Conservation (phyloP, 2,797 vertebrate genomes). For the Rallus crepitans region DNA sequence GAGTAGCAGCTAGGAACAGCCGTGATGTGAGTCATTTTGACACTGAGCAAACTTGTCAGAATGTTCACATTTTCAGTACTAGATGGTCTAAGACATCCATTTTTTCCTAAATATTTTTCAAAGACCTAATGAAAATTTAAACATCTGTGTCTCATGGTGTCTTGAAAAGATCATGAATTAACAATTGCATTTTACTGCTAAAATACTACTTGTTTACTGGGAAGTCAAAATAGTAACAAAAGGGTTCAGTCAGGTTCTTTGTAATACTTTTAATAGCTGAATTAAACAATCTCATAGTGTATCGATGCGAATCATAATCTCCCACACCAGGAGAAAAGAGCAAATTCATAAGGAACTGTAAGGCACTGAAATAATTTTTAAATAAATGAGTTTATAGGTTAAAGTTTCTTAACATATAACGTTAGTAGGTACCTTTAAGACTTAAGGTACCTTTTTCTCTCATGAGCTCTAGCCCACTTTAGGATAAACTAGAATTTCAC, state of each 20-base stretch:
- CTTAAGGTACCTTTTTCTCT: not conserved
- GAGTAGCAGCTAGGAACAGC: constrained; percentile 27
- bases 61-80: constrained; percentile 60
- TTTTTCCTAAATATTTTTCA: constrained; percentile 66
- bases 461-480: not conserved
- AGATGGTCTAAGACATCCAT: constrained; percentile 36
- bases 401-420: not conserved
- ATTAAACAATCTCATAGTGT: not conserved
- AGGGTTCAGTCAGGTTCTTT: constrained; percentile 32
- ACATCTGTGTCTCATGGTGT: not conserved
- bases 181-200: constrained; percentile 29
- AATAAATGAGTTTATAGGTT: not conserved
- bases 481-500: constrained; percentile 11
- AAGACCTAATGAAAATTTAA: constrained; percentile 61
- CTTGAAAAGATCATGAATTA: constrained; percentile 63
- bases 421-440: not conserved
- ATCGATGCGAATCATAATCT: not conserved
- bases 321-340: not conserved
- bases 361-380: constrained; percentile 1
- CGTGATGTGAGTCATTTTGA: constrained; percentile 33
- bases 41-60: constrained; percentile 43
- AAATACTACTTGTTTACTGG: constrained; percentile 38
- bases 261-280: not conserved
- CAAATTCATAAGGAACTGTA: not conserved
- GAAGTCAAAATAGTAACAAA: constrained; percentile 36